These are phyloP conservation scores for Harpalus rubripes DNA, from an alignment of 2,888 invertebrate species.

Conservation along the genomic window DNA sequence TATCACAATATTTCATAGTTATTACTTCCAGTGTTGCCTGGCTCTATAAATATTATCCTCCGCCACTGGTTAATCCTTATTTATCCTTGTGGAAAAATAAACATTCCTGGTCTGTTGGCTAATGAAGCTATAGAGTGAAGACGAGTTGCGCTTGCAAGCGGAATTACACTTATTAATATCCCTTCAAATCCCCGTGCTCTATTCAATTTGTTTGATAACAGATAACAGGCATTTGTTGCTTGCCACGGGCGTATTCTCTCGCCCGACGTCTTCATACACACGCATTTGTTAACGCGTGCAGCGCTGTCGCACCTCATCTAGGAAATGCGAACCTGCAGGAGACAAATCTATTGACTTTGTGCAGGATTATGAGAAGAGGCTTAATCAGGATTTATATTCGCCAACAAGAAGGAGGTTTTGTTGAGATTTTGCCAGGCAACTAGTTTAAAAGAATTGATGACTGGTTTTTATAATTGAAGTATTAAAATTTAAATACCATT, in stretches of 20 bases:
- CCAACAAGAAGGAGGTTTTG: neutral
- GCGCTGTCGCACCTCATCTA: slow-evolving; percentile 33
- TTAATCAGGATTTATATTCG: slow-evolving; percentile 3
- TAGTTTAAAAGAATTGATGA: too few species aligned
- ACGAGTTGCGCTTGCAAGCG: slow-evolving; percentile 19
- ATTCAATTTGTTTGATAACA: slow-evolving; percentile 62
- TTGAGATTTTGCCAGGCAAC: too few species aligned
- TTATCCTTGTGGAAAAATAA: slow-evolving; percentile 12
- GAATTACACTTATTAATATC: slow-evolving; percentile 58
- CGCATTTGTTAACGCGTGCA: slow-evolving; percentile 29
- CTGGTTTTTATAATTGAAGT: too few species aligned
- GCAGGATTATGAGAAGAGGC: slow-evolving; percentile 6
- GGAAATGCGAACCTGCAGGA: slow-evolving; percentile 36
- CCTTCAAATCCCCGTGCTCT: slow-evolving; percentile 49
- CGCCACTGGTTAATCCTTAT: slow-evolving; percentile 1
- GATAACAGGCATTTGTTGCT: slow-evolving; percentile 61
- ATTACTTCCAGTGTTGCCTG: neutral
- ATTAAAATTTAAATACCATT: too few species aligned
- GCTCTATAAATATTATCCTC: neutral
- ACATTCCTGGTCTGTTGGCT: slow-evolving; percentile 5
- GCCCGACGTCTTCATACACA: slow-evolving; percentile 41
- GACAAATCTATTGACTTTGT: slow-evolving; percentile 42
- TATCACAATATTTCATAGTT: neutral
- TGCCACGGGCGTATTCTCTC: slow-evolving; percentile 53
- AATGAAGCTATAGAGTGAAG: slow-evolving; percentile 57